A percentile compares a stretch with the other conserved stretches of the same genome.
phyloP scores from a whole-genome alignment of 2,888 invertebrate genomes.

The Scaptomyza flava region DNA sequence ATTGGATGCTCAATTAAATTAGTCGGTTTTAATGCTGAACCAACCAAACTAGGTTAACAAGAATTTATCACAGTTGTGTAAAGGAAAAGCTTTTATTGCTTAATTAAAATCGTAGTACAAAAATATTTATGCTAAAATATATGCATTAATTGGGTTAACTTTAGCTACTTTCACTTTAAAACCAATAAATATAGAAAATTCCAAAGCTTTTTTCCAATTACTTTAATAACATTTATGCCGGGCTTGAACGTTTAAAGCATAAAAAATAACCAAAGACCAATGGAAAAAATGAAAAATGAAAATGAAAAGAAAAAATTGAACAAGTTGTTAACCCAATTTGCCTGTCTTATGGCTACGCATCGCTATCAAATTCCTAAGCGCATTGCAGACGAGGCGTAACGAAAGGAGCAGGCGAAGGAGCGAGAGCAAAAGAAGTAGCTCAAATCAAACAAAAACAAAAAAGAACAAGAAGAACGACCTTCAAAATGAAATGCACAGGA shows the following conservation, averaged over 20 bases:
- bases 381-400: conserved; percentile 18
- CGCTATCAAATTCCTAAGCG: conserved; percentile 62
- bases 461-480: conserved; percentile 44
- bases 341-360: conserved; percentile 35
- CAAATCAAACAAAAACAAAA: conserved; percentile 1
- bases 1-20: too few species aligned
- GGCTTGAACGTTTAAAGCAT: conserved; percentile 31
- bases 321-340: conserved; percentile 69
- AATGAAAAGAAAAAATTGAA: conserved; percentile 15
- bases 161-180: background rate
- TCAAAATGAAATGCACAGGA: conserved; percentile 61
- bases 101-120: background rate
- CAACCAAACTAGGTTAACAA: too few species aligned
- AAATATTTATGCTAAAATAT: background rate
- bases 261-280: conserved; percentile 28
- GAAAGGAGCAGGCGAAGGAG: background rate
- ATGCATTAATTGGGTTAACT: background rate
- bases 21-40: too few species aligned
- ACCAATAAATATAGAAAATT: conserved; percentile 41
- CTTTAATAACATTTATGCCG: conserved; percentile 52
- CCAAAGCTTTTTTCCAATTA: conserved; percentile 27
- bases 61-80: too few species aligned
- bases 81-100: background rate
- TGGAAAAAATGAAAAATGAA: conserved; percentile 1
- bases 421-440: conserved; percentile 7